Percentiles rank a stretch among this genome's conserved stretches.
Conservation (phyloP, 2,797 vertebrate genomes). For the Prionace glauca region DNA sequence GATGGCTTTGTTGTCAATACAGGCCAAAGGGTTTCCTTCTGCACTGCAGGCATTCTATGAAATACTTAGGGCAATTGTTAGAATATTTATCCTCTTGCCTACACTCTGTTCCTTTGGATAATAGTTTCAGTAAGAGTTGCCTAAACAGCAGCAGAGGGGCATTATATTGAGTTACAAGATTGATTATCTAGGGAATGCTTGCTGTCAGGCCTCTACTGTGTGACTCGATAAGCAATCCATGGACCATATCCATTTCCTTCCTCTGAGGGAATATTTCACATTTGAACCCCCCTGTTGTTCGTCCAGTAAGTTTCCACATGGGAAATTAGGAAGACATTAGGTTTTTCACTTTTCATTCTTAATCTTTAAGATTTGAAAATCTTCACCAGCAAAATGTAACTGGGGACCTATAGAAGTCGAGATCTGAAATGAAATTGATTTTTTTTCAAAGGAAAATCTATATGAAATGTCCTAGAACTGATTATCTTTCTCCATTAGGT, state of each 20-base stretch:
- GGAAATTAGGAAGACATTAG: neutral
- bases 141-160: neutral
- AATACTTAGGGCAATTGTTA: neutral
- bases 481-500: constrained; percentile 13
- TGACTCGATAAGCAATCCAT: neutral
- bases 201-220: neutral
- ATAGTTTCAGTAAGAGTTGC: neutral
- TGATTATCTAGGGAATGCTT: neutral
- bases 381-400: neutral
- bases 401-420: neutral
- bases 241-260: neutral
- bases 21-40: no score
- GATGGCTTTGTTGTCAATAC: no score
- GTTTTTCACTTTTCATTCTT: neutral
- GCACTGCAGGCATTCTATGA: no score
- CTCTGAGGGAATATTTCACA: neutral
- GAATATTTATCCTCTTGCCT: neutral
- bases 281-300: neutral
- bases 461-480: neutral
- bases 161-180: neutral
- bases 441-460: neutral
- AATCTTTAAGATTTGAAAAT: neutral
- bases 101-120: neutral
- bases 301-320: neutral
- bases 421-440: neutral